Conservation (phyloP, 2,113 vertebrate genomes). For the cat (Felis catus) region F.catus_Fca126_mat1.0 CM031419.1:210585001-210585500, state of each 20-base stretch:
- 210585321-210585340: not conserved
- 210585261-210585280: not conserved
- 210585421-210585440: rapidly evolving
- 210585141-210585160: not conserved
- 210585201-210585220: not conserved
- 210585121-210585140: not conserved
- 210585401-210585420: not conserved
- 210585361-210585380: not conserved
- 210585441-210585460: too few species aligned
- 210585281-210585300: not conserved
- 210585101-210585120: not conserved
- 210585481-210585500: not conserved
- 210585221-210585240: not conserved
- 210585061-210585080: not conserved
- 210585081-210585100: not conserved
- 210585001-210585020: not conserved
- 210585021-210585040: not conserved
- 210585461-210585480: rapidly evolving
- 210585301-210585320: not conserved
- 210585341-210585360: not conserved
- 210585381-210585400: not conserved
- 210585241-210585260: not conserved
- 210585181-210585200: not conserved
- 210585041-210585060: not conserved
- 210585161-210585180: not conserved